Conservation (phyloP, 2,797 vertebrate species). For the Pseudochromis fuscus region DNA sequence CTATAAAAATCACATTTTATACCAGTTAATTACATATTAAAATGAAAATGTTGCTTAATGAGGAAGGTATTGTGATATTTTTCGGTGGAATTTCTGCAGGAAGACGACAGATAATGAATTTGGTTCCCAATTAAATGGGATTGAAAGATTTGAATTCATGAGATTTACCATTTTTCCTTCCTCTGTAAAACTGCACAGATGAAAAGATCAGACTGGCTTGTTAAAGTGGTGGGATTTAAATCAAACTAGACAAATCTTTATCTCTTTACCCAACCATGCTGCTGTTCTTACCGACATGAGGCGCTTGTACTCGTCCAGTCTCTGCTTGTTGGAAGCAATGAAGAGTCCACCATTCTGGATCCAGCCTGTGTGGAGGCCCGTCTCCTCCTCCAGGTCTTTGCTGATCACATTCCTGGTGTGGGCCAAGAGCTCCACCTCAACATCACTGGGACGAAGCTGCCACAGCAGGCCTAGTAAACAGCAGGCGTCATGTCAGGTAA, state of each 20-base stretch:
- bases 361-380: slow-evolving; percentile 95
- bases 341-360: slow-evolving; percentile 97
- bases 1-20: not conserved
- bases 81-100: not conserved
- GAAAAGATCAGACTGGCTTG: not conserved
- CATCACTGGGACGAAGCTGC: slow-evolving; percentile 97
- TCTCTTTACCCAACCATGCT: not conserved
- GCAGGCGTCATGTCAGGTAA: not conserved
- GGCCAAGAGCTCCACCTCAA: slow-evolving; percentile 95
- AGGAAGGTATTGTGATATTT: not conserved
- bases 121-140: not conserved
- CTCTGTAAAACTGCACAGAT: not conserved
- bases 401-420: slow-evolving; percentile 93
- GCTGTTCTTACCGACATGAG: slow-evolving; percentile 92
- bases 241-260: not conserved
- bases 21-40: not conserved
- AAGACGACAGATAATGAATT: not conserved
- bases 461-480: slow-evolving; percentile 90
- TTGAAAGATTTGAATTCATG: not conserved
- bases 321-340: slow-evolving; percentile 95
- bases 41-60: not conserved
- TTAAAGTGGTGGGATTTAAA: not conserved
- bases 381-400: slow-evolving; percentile 91
- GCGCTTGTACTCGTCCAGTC: slow-evolving; percentile 96
- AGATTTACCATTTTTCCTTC: not conserved